Conservation (phyloP, 2,888 invertebrate species). For the Erebia epiphron region DNA sequence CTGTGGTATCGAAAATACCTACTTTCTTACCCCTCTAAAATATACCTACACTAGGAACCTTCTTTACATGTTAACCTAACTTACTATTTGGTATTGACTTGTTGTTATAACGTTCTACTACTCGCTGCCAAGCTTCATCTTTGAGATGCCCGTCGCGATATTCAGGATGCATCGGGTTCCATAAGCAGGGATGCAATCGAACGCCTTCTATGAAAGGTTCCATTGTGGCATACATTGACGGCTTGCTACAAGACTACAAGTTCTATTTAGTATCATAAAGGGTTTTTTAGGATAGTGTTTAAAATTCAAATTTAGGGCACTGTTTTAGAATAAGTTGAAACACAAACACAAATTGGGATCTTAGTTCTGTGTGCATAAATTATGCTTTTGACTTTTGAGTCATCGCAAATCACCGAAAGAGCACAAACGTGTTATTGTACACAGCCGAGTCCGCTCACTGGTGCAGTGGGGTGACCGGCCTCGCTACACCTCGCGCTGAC, state of each 20-base stretch:
- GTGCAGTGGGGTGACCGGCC: conserved; percentile 46
- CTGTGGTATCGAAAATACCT: no score
- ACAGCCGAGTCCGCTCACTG: conserved; percentile 22
- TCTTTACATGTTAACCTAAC: conserved; percentile 9
- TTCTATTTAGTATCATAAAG: neutral
- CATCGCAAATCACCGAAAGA: neutral
- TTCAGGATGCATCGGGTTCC: conserved; percentile 72
- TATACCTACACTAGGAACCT: no score
- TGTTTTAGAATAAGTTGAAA: neutral
- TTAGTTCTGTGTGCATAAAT: neutral
- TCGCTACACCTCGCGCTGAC: conserved; percentile 52
- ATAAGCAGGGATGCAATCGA: conserved; percentile 66
- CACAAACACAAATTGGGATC: neutral
- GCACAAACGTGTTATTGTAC: conserved; percentile 18
- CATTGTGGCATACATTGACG: conserved; percentile 47
- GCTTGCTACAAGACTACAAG: neutral
- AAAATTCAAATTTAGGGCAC: no score
- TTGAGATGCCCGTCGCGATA: conserved; percentile 67
- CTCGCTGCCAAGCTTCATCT: conserved; percentile 69
- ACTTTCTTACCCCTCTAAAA: no score
- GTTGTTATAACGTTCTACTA: conserved; percentile 64
- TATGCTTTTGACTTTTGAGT: neutral
- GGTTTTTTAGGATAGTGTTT: no score
- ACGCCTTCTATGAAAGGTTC: conserved; percentile 71
- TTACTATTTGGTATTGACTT: conserved; percentile 58